A percentile compares a stretch with the other conserved stretches of the same genome.
These are phyloP conservation scores for Prorops nasuta DNA, from an alignment of 1,140 invertebrate species.

Conservation along the genomic window DNA sequence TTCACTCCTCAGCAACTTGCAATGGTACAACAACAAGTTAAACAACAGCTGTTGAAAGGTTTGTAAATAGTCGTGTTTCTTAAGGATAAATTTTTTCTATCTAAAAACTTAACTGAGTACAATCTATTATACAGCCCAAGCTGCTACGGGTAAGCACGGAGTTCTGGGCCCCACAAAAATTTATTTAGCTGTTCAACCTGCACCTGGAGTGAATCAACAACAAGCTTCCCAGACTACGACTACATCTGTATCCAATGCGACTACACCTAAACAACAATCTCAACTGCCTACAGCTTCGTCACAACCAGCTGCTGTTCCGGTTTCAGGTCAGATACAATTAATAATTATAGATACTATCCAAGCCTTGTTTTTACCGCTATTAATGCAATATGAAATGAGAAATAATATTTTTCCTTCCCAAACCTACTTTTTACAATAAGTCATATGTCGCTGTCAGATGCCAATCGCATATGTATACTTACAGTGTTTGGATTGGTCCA, in stretches of 20 bases:
- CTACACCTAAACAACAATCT: slow-evolving; percentile 16
- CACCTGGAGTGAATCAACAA: slow-evolving; percentile 28
- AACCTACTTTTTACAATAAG: too few relatives aligned
- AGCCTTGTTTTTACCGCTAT: too few relatives aligned
- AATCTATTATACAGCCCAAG: slow-evolving; percentile 64
- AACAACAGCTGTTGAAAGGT: slow-evolving; percentile 84
- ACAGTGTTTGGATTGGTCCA: too few relatives aligned
- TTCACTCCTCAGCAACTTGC: slow-evolving; percentile 77
- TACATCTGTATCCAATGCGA: slow-evolving; percentile 27
- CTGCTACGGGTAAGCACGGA: slow-evolving; percentile 76
- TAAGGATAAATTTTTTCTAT: not conserved
- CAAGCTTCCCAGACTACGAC: slow-evolving; percentile 29
- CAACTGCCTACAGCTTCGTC: slow-evolving; percentile 12
- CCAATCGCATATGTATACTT: too few relatives aligned
- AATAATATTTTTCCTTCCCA: too few relatives aligned
- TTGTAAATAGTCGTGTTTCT: slow-evolving; percentile 19
- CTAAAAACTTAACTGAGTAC: slow-evolving; percentile 10
- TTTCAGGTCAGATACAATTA: slow-evolving; percentile 12
- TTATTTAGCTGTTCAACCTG: slow-evolving; percentile 77
- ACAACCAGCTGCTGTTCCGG: slow-evolving; percentile 5
- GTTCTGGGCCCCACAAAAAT: slow-evolving; percentile 81
- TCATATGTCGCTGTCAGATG: too few relatives aligned
- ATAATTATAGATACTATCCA: too few relatives aligned
- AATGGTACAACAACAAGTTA: slow-evolving; percentile 82
- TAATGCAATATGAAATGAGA: too few relatives aligned